These are phyloP conservation scores for Odocoileus virginianus DNA, from an alignment of 2,113 vertebrate species.

Conservation along the genomic window DNA sequence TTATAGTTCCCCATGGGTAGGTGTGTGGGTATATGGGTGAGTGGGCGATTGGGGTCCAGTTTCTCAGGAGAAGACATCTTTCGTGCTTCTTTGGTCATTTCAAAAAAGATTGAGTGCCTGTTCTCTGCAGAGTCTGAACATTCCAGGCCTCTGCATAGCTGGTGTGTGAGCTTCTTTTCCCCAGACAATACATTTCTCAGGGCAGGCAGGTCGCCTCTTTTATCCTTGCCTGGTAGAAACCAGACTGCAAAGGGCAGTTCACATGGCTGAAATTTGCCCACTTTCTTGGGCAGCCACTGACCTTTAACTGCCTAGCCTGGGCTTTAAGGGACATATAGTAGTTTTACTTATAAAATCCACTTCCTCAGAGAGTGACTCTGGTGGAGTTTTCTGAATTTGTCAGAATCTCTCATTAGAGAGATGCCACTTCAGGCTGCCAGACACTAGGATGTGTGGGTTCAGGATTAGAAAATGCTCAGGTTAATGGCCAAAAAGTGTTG, in stretches of 20 bases:
- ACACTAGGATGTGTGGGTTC: not conserved
- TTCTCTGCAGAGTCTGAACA: not conserved
- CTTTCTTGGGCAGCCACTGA: not conserved
- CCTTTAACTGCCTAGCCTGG: not conserved
- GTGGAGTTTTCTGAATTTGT: not conserved
- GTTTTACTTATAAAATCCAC: conserved; percentile 48
- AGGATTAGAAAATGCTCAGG: not conserved
- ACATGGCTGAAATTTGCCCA: conserved; percentile 11
- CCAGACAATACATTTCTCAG: conserved; percentile 11
- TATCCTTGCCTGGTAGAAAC: not conserved
- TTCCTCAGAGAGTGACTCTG: conserved; percentile 29
- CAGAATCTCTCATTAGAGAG: not conserved
- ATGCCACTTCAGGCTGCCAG: not conserved
- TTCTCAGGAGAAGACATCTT: conserved; percentile 73
- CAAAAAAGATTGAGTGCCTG: not conserved
- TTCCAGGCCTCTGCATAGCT: not conserved
- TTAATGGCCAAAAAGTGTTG: not conserved
- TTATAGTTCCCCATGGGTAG: conserved; percentile 75
- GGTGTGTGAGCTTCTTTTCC: not conserved
- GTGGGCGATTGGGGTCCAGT: conserved; percentile 71
- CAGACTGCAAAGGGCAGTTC: not conserved
- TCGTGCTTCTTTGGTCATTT: conserved; percentile 57
- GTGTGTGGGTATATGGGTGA: conserved; percentile 67
- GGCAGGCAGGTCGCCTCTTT: not conserved
- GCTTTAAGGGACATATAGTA: not conserved